Evolutionary conservation across 2,797 vertebrate genomes (phyloP).

Genomic region (Leontocebus nigricollis): DNA sequence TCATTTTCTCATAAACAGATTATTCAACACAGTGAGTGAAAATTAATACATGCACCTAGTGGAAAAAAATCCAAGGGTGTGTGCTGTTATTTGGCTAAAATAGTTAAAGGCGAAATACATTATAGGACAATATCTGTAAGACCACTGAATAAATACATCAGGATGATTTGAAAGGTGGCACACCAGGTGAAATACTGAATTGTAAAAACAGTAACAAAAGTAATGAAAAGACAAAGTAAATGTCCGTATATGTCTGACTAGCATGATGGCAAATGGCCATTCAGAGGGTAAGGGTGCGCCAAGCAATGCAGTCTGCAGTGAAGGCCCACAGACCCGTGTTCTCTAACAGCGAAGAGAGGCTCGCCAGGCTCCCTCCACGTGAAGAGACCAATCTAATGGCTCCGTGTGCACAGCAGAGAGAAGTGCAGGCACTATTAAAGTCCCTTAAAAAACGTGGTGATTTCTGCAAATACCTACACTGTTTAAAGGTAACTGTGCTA

Average conservation of each 20-base stretch:
- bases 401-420: background rate
- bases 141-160: rapidly evolving
- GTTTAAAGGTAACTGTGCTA: background rate
- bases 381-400: background rate
- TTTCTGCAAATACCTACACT: background rate
- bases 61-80: background rate
- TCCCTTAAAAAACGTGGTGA: background rate
- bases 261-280: background rate
- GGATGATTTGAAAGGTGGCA: background rate
- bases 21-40: background rate
- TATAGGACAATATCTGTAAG: background rate
- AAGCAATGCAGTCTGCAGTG: rapidly evolving
- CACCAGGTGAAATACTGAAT: background rate
- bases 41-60: background rate
- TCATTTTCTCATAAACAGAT: background rate
- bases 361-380: rapidly evolving
- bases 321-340: rapidly evolving
- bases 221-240: background rate
- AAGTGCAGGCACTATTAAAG: rapidly evolving
- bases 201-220: background rate
- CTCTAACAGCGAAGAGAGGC: rapidly evolving
- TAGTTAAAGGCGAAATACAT: rapidly evolving
- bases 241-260: background rate
- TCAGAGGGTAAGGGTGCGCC: background rate
- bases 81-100: background rate